A percentile compares a stretch with the other conserved stretches of the same genome.
These are phyloP conservation scores for Agrypnus murinus DNA, from an alignment of 2,888 invertebrate genomes.

Conservation along the genomic window DNA sequence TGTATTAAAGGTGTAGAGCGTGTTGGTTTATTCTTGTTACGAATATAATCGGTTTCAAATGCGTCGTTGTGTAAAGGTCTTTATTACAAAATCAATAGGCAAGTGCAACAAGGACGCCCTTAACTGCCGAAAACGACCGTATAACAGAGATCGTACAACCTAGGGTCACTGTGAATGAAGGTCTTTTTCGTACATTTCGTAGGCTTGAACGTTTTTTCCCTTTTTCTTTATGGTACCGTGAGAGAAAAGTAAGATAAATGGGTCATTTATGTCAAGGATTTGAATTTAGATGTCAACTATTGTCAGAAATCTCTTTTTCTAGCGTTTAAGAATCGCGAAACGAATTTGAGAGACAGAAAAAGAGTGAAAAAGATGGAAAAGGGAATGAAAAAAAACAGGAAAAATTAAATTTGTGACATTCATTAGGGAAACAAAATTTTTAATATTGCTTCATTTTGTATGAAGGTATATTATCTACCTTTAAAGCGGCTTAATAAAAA, in stretches of 20 bases:
- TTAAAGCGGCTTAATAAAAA: too few relatives aligned
- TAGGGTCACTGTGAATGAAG: conserved; percentile 11
- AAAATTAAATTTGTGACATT: too few relatives aligned
- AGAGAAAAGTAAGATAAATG: background rate
- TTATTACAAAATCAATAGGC: conserved; percentile 35
- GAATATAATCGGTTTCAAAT: conserved; percentile 10
- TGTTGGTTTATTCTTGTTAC: background rate
- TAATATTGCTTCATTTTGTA: too few relatives aligned
- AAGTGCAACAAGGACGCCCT: conserved; percentile 19
- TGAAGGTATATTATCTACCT: too few relatives aligned
- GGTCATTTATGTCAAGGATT: background rate
- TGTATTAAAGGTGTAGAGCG: background rate
- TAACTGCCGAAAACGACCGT: background rate
- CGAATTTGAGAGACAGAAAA: too few relatives aligned
- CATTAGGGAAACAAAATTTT: too few relatives aligned
- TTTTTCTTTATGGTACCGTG: background rate
- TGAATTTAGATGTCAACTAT: background rate
- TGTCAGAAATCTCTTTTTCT: too few relatives aligned
- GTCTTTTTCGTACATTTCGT: background rate
- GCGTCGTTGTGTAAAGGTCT: conserved; percentile 21
- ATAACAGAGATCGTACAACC: background rate
- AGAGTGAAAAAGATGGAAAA: too few relatives aligned
- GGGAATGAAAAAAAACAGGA: too few relatives aligned
- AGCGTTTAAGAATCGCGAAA: too few relatives aligned
- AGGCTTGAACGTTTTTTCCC: background rate